Conservation (phyloP, 1,140 invertebrate genomes). For the Achatina immaculata region DNA sequence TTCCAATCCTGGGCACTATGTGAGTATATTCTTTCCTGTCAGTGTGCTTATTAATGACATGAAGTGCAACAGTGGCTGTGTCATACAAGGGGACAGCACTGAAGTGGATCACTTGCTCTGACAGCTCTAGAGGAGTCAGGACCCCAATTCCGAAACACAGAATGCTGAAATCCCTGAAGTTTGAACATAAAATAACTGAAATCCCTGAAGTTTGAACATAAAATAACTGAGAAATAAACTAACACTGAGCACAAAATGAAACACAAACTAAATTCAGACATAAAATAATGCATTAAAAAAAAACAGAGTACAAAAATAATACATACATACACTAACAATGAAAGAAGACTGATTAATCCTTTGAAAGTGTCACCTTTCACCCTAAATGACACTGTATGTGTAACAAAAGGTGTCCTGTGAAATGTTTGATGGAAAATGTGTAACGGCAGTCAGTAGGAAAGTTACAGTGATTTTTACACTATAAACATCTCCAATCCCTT, state of each 20-base stretch:
- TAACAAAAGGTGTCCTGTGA: too few species aligned
- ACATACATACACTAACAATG: not conserved
- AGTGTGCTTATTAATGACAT: conserved; percentile 68
- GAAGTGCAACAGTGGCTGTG: conserved; percentile 57
- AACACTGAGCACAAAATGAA: too few species aligned
- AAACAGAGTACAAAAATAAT: not conserved
- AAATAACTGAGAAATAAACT: not conserved
- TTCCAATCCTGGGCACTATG: conserved; percentile 69
- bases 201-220: conserved; percentile 11
- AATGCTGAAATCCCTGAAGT: conserved; percentile 23
- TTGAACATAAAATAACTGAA: not conserved
- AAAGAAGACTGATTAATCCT: conserved; percentile 4
- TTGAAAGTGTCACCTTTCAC: too few species aligned
- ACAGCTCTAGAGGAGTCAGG: conserved; percentile 68
- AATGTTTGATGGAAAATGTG: too few species aligned
- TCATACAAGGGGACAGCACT: conserved; percentile 68
- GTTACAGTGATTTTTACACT: too few species aligned
- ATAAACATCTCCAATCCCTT: too few species aligned
- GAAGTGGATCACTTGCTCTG: conserved; percentile 69
- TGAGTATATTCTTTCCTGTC: conserved; percentile 69
- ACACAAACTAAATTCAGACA: too few species aligned
- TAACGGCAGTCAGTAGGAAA: too few species aligned
- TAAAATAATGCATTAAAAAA: too few species aligned
- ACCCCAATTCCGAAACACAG: conserved; percentile 64
- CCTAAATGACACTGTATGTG: too few species aligned